Evolutionary conservation across 1,140 invertebrate genomes (phyloP).

Genomic region (Akabosia matsudoensis): DNA sequence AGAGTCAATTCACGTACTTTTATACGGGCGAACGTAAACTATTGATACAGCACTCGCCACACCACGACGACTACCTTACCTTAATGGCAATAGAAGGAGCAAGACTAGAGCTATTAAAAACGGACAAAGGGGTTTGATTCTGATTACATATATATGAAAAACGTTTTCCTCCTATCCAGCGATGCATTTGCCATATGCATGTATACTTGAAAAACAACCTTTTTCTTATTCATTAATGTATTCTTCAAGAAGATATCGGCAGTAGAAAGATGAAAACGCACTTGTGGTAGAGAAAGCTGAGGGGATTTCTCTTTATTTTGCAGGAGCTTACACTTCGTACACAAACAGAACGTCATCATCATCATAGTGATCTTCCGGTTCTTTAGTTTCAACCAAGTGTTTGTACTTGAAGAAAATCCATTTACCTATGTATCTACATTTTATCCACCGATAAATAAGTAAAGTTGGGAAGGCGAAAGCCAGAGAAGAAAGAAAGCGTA

Average conservation of each 20-base stretch:
- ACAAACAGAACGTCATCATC: neutral
- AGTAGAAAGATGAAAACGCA: neutral
- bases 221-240: neutral
- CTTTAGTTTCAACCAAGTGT: conserved; percentile 3
- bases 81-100: neutral
- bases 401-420: neutral
- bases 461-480: neutral
- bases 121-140: neutral
- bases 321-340: neutral
- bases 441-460: no score
- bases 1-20: neutral
- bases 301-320: no score
- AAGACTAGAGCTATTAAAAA: neutral
- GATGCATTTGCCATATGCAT: neutral
- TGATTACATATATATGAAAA: neutral
- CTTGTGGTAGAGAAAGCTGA: no score
- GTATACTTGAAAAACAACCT: neutral
- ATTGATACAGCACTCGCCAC: neutral
- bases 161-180: no score
- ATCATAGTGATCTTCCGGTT: neutral
- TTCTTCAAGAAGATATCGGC: neutral
- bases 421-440: no score
- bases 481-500: neutral
- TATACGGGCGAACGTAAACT: neutral
- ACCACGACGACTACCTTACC: neutral